Base-by-base conservation (phyloP, 1,140 invertebrate genomes). In the Neodiprion lecontei region DNA sequence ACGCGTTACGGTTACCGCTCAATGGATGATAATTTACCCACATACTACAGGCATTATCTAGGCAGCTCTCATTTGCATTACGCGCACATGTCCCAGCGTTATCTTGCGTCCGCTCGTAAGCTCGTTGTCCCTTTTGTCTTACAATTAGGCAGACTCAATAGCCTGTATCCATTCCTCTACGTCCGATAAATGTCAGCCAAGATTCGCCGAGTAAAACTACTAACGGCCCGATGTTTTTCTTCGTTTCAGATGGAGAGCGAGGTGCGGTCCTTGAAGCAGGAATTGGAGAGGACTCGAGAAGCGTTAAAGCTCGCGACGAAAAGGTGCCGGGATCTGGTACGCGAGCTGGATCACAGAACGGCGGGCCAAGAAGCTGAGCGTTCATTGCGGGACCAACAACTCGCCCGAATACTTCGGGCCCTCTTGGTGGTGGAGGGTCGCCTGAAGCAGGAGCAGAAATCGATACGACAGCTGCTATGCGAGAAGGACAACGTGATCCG, bases 391-490 rank as follows among this genome's bases (percentile, higher is more conserved):
- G 92, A 94, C 82, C 91, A 92, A 77, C 93, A 93, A 81, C 88
- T 94, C 7, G 91, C 92, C 1, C 89, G 91, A 72, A 91, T 94
- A 14, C 86, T 95, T 4, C 89, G 93, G 12, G 92, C 93, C 1
- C 83, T 95, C 40, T 88, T 94, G 11, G 89, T 93, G 21, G 89
- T 95, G 14, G 93, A 95, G 81, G 92, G 93, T 0, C 87, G 92
- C n/a, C 85, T 95, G 3, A 91, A 91, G n/a, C 91, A 92, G 80
- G 94, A 95, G 83, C 93, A 95, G 80, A 92, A 93, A 79, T 91
- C 90, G 77, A 94, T 95, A 65, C 90, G 91, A 50, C 90, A 91
- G 65, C 89, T 92, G 70, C 87, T 95, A 3, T 89, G 90, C 61
- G 92, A 93, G 79, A 94, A 94, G 81, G 93, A 94, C 81, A 91